These are phyloP conservation scores for Myripristis murdjan DNA, from an alignment of 2,797 vertebrate genomes.

Conservation along the genomic window DNA sequence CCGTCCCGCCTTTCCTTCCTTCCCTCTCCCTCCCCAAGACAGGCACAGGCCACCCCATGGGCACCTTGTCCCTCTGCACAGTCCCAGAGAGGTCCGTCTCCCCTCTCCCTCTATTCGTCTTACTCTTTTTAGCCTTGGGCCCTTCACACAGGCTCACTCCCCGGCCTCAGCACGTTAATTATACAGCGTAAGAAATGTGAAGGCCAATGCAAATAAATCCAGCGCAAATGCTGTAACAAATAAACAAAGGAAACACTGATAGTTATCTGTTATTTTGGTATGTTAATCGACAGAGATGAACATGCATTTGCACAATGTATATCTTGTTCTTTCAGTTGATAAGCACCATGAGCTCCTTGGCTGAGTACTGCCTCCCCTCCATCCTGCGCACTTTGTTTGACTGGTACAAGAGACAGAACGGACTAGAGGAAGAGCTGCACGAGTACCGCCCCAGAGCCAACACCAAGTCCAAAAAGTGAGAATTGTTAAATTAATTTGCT, in stretches of 20 bases:
- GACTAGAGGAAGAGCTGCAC: conserved; percentile 95
- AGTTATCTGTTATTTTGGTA: conserved; percentile 55
- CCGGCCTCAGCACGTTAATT: background rate
- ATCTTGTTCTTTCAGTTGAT: conserved; percentile 88
- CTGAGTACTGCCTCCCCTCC: conserved; percentile 97
- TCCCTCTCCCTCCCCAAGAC: conserved; percentile 44
- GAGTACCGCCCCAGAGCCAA: conserved; percentile 96
- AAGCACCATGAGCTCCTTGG: conserved; percentile 97
- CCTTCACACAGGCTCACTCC: conserved; percentile 2
- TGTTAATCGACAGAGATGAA: conserved; percentile 58
- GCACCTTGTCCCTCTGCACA: conserved; percentile 51
- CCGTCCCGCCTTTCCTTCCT: conserved; percentile 92
- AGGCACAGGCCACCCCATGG: conserved; percentile 58
- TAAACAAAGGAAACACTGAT: conserved; percentile 73
- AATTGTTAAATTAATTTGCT: background rate
- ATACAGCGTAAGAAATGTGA: conserved; percentile 1
- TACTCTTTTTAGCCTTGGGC: conserved; percentile 7
- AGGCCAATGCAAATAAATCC: conserved; percentile 2
- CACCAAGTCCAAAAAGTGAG: conserved; percentile 97
- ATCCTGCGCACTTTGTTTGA: conserved; percentile 97
- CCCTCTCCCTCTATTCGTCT: conserved; percentile 9
- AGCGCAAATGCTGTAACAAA: conserved; percentile 22
- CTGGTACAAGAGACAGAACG: conserved; percentile 98
- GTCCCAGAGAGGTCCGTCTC: conserved; percentile 23
- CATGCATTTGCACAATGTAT: conserved; percentile 49